Evolutionary conservation across 1,140 invertebrate species (phyloP), one percentile per base, ranked within the genome.

Genomic region (Aphis craccivora): DNA sequence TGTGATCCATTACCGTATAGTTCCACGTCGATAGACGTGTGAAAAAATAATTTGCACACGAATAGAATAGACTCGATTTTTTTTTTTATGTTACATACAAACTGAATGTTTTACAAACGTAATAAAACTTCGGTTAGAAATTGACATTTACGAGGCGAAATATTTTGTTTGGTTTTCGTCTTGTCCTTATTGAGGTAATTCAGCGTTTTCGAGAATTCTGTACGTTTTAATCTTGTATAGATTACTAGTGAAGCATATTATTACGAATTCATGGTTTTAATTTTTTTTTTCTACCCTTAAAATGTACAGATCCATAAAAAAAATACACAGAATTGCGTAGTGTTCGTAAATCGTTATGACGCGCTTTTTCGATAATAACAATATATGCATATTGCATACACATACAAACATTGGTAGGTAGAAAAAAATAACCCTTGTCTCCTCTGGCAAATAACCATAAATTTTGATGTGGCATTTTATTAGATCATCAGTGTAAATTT

Each of bases 21-120:
- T 76, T 76, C 60, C 60, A 76, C 14, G 14, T 76, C n/a, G n/a
- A 30, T 76, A 76, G 60, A 76, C 60, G 60, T 76, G 60, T 4
- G n/a, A 76, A 76, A 76, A 76, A 76, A 76, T 76, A 76, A 76
- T 76, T 76, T 76, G 60, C 30, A 35, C 60, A 76, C 60, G 60
- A 76, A 76, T 35, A 76, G 60, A 76, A 76, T 76, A 35, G 30
- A 76, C n/a, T 76, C 60, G 1, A n/a, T 6, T 76, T 76, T 67
- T 67, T 67, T 60, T 51, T 76, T 76, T 76, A 76, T 5, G 30
- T n/a, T 76, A n/a, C 60, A 76, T n/a, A n/a, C 60, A n/a, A 76
- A n/a, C 60, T n/a, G n/a, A 76, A 76, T 76, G 60, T 76, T 18
- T 76, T 76, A 76, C 60, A n/a, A 76, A 76, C n/a, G 60, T 18